These are phyloP conservation scores for Astropecten irregularis DNA, from an alignment of 53 echinoderm and acorn worm genomes.

Conservation along the genomic window DNA sequence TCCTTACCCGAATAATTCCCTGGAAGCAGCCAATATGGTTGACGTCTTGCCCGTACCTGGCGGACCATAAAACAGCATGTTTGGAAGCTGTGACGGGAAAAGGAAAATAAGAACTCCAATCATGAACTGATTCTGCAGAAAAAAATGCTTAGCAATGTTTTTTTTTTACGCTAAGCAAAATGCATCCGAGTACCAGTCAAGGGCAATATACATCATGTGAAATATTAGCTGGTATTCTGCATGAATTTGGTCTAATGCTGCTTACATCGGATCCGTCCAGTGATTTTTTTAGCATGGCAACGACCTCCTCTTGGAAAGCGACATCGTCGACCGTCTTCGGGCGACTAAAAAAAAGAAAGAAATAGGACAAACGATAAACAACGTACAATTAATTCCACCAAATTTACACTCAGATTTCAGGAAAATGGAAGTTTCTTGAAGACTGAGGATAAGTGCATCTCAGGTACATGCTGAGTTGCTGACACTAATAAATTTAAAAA, in stretches of 20 bases:
- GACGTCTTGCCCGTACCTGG: constrained; percentile 99
- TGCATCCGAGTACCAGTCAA: no score
- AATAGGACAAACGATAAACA: neutral
- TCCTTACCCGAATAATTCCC: constrained; percentile 95
- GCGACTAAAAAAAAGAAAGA: constrained; percentile 68
- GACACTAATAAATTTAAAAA: neutral
- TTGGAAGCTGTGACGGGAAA: constrained; percentile 73
- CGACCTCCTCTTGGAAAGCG: constrained; percentile 91
- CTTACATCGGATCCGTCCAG: constrained; percentile 97
- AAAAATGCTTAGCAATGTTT: neutral
- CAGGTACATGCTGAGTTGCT: no score
- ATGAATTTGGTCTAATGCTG: no score
- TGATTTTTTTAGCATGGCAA: constrained; percentile 93
- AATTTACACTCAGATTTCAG: neutral
- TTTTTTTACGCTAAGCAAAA: no score
- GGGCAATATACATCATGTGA: no score
- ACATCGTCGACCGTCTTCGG: constrained; percentile 94
- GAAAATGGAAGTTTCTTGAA: neutral
- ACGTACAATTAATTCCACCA: neutral
- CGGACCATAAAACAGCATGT: constrained; percentile 98
- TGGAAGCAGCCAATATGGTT: constrained; percentile 87
- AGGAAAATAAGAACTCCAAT: neutral
- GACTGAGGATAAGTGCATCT: no score
- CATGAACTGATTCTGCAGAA: neutral
- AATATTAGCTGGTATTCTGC: no score